A percentile compares a stretch with the other conserved stretches of the same genome.
These are phyloP conservation scores for Ornithoptera alexandrae DNA, from an alignment of 2,888 invertebrate species.

Conservation along the genomic window DNA sequence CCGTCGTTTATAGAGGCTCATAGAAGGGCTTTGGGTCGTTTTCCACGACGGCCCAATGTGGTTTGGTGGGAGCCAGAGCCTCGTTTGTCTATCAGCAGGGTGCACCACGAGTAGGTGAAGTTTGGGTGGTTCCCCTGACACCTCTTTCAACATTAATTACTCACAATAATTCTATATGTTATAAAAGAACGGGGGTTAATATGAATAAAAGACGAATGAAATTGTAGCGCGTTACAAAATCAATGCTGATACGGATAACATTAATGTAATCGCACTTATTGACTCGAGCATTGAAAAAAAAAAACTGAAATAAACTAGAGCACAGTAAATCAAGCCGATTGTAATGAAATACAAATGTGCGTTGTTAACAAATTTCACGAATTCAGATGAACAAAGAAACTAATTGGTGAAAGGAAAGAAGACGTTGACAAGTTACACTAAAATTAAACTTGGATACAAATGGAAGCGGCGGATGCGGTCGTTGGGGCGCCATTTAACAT, in stretches of 20 bases:
- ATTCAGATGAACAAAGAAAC: neutral
- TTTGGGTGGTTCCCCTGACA: no score
- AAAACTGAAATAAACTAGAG: conserved; percentile 15
- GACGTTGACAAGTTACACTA: conserved; percentile 22
- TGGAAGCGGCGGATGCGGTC: conserved; percentile 4
- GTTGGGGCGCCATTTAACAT: conserved; percentile 11
- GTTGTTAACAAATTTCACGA: neutral
- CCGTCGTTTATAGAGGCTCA: no score
- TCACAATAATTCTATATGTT: no score
- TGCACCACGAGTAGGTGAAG: no score
- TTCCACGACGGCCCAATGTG: no score
- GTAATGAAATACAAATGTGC: conserved; percentile 7
- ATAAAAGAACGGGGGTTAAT: no score
- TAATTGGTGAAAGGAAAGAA: conserved; percentile 19
- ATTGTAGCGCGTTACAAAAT: conserved; percentile 6
- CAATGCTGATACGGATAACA: conserved; percentile 6
- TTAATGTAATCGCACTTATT: conserved; percentile 18
- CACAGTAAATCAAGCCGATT: conserved; percentile 21
- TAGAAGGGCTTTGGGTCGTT: no score
- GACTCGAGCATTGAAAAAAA: conserved; percentile 3
- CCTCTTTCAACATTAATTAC: no score
- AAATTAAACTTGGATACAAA: conserved; percentile 11
- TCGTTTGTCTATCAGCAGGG: no score
- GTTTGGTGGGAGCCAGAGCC: no score
- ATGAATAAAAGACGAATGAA: conserved; percentile 7